phyloP scores from a whole-genome alignment of 1,140 invertebrate genomes.

The Danaus melanippus region DNA sequence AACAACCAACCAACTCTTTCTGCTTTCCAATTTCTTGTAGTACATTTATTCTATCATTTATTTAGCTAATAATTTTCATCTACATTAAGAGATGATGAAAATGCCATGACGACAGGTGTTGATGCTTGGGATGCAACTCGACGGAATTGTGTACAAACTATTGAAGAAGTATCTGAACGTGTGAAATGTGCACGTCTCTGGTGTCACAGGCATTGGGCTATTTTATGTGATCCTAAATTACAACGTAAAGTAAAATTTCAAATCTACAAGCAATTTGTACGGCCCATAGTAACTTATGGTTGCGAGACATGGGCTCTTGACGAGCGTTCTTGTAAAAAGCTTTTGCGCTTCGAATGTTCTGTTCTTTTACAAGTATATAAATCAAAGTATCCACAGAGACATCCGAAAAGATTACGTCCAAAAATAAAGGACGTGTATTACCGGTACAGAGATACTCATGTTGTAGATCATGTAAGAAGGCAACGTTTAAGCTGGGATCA shows the following conservation, averaged over 20 bases:
- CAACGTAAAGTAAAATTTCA: slow-evolving; percentile 24
- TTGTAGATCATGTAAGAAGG: slow-evolving; percentile 26
- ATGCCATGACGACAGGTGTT: too few relatives aligned
- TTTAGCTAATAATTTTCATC: too few relatives aligned
- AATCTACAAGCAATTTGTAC: slow-evolving; percentile 37
- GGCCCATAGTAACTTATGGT: slow-evolving; percentile 38
- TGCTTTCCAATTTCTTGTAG: too few relatives aligned
- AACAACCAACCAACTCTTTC: too few relatives aligned
- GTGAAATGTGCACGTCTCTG: slow-evolving; percentile 33
- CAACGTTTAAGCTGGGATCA: slow-evolving; percentile 27
- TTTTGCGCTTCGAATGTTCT: slow-evolving; percentile 25
- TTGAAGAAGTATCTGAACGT: slow-evolving; percentile 29
- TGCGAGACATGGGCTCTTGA: slow-evolving; percentile 36
- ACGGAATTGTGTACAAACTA: background rate
- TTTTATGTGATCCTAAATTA: slow-evolving; percentile 26
- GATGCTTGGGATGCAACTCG: too few relatives aligned
- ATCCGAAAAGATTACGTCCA: slow-evolving; percentile 20
- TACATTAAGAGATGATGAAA: too few relatives aligned
- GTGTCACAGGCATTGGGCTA: slow-evolving; percentile 26
- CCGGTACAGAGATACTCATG: slow-evolving; percentile 19
- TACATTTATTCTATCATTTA: too few relatives aligned
- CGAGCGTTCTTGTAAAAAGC: slow-evolving; percentile 15
- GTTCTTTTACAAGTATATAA: slow-evolving; percentile 32
- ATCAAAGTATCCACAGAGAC: slow-evolving; percentile 24
- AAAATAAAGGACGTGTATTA: slow-evolving; percentile 23